Base-by-base conservation (phyloP, 2,797 vertebrate species). In the Sandelia bainsii region DNA sequence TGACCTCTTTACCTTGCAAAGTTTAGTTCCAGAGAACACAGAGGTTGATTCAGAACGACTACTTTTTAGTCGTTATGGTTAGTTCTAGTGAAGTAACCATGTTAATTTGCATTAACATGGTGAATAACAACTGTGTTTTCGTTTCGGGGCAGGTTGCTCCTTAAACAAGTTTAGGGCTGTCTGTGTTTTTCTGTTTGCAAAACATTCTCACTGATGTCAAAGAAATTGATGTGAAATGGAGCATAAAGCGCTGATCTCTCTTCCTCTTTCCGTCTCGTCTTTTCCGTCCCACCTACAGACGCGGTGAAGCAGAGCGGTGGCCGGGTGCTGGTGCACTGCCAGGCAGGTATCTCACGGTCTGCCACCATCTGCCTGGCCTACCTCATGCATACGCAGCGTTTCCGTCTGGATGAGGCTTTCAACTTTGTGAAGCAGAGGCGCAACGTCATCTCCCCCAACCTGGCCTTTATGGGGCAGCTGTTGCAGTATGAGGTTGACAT, bases 341-440 rank as follows among this genome's bases (percentile, higher is more conserved):
- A 97, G 75, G 96, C 95, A 0, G 96, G 96, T 46, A 96, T 97
- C 89, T 97, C 96, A 0, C 95, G 96, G 71, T 97, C 96, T 0
- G 96, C 96, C 79, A 96, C 96, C 82, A 96, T 97, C 91, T 97
- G 96, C 69, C 91, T 97, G 82, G 96, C 96, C 0, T 96, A 96
- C 86, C 93, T 96, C 81, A 97, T 97, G 75, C 95, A 95, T 85
- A 92, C 95, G 14, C 94, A 58, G 19, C 94, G 93, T 0, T 95
- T 97, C 44, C 89, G 91, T 25, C 93, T 97, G 80, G 93, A 96
- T 0, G 96, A 96, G 78, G 96, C 96, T 63, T 97, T 96, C 0
- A 95, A 96, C 86, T 97, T 96, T 1, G 94, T 97, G 39, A 96
- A 96, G 90, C 93, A 93, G 65, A 93, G 95, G 2, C 93, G 96